phyloP scores from a whole-genome alignment of 2,797 vertebrate genomes.

The Clangula hyemalis region DNA sequence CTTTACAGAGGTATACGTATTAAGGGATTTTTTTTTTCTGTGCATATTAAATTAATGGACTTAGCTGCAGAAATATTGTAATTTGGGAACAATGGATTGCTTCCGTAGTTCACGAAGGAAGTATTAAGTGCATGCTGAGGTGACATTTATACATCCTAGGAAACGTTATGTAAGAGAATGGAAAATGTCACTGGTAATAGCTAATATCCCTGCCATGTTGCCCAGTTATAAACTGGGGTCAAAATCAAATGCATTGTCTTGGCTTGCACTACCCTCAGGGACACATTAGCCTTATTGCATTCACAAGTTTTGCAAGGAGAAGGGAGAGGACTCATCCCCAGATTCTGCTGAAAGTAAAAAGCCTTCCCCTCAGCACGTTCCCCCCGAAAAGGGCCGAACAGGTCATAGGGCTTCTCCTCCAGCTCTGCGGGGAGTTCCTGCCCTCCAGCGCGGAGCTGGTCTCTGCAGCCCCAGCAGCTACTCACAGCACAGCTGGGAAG shows the following conservation, averaged over 20 bases:
- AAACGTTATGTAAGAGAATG: conserved; percentile 4
- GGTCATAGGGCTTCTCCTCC: neutral
- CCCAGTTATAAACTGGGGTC: conserved; percentile 20
- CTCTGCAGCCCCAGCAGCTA: neutral
- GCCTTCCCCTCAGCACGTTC: neutral
- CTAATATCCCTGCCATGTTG: neutral
- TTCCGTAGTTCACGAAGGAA: neutral
- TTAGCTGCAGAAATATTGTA: neutral
- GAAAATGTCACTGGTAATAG: conserved; percentile 36
- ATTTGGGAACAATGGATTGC: neutral
- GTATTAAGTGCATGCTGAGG: conserved; percentile 25
- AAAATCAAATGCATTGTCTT: neutral
- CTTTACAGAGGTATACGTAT: neutral
- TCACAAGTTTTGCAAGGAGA: neutral
- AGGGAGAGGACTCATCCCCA: neutral
- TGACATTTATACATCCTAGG: conserved; percentile 32
- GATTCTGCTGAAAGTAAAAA: neutral
- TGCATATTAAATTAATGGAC: neutral
- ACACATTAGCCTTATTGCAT: neutral
- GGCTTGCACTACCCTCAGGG: neutral
- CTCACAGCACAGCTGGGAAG: rapidly evolving
- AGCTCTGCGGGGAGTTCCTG: neutral
- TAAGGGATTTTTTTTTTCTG: neutral
- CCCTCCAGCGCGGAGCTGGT: rapidly evolving
- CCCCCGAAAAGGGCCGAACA: neutral